Evolutionary conservation across 2,888 invertebrate genomes (phyloP).

Genomic region (Ecliptopera silaceata): DNA sequence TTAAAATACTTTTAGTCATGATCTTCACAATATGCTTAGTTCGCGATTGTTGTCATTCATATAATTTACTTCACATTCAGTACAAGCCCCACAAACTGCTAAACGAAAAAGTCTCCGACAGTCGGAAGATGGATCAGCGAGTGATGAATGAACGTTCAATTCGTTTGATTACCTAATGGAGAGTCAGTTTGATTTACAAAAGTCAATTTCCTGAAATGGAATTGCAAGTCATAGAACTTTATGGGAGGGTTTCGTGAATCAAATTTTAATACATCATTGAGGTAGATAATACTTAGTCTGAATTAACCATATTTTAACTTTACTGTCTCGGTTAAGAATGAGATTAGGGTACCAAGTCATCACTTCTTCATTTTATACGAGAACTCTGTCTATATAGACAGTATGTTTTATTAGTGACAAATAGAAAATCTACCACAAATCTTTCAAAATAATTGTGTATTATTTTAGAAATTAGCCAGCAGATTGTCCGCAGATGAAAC

Average conservation of each 20-base stretch:
- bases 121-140: conserved; percentile 65
- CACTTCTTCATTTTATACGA: no score
- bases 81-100: conserved; percentile 30
- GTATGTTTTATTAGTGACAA: no score
- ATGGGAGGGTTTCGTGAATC: conserved; percentile 25
- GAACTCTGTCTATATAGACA: no score
- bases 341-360: no score
- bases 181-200: conserved; percentile 50
- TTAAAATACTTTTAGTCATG: no score
- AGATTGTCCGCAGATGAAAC: no score
- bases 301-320: conserved; percentile 5
- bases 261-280: conserved; percentile 22
- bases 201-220: conserved; percentile 46
- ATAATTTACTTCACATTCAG: no score
- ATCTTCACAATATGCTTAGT: no score
- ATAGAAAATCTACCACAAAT: no score
- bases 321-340: background rate
- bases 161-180: conserved; percentile 43
- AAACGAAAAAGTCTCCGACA: conserved; percentile 70
- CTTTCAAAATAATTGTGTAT: no score
- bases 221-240: conserved; percentile 35
- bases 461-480: no score
- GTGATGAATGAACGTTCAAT: conserved; percentile 66
- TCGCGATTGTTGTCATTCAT: no score
- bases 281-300: conserved; percentile 8